phyloP scores from a whole-genome alignment of 1,140 invertebrate species.

The Lineus longissimus region DNA sequence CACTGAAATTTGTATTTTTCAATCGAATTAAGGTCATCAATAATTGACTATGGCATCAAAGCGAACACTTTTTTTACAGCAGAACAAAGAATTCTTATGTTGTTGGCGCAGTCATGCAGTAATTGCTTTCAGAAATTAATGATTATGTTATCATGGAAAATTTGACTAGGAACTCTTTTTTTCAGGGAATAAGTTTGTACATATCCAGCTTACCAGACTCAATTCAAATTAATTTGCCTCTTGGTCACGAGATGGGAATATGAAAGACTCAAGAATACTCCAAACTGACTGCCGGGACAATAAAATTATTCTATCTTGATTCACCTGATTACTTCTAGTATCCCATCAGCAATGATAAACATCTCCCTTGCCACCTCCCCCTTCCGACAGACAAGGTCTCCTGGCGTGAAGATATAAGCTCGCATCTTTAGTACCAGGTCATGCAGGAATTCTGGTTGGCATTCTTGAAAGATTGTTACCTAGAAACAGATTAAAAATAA shows the following conservation, averaged over 20 bases:
- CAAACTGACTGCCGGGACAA: too few relatives aligned
- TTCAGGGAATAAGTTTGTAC: too few relatives aligned
- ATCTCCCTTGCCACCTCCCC: constrained; percentile 93
- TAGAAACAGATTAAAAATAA: constrained; percentile 37
- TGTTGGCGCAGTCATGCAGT: too few relatives aligned
- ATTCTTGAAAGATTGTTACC: constrained; percentile 88
- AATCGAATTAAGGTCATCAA: constrained; percentile 8
- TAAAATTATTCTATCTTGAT: too few relatives aligned
- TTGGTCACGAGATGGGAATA: too few relatives aligned
- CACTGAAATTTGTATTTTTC: constrained; percentile 59
- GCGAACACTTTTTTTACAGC: too few relatives aligned
- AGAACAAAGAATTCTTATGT: too few relatives aligned
- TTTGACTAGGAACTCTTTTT: too few relatives aligned
- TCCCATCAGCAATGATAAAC: constrained; percentile 97
- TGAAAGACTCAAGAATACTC: too few relatives aligned
- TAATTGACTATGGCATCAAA: not conserved
- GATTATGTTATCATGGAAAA: too few relatives aligned
- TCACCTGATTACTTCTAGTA: constrained; percentile 79
- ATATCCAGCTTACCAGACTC: too few relatives aligned
- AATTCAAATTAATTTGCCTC: too few relatives aligned
- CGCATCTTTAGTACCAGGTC: constrained; percentile 97
- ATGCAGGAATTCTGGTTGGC: constrained; percentile 93
- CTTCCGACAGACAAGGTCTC: constrained; percentile 91
- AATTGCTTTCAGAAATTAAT: not conserved
- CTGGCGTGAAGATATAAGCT: constrained; percentile 94